Evolutionary conservation across 2,888 invertebrate genomes (phyloP).

Genomic region (Gortyna flavago): DNA sequence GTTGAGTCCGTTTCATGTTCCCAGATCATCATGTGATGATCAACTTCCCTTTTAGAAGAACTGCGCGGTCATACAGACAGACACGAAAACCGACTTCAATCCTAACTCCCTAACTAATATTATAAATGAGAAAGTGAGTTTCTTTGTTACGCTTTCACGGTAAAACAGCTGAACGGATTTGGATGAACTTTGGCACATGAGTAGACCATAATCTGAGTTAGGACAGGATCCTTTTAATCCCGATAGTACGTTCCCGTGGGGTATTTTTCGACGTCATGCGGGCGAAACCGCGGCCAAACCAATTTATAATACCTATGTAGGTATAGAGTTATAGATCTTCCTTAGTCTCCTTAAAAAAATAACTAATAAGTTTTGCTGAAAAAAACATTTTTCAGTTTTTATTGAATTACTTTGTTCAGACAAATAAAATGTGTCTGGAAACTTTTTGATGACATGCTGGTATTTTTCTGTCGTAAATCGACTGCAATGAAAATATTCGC

Average conservation of each 20-base stretch:
- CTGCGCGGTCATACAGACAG: not conserved
- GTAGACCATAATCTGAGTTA: not conserved
- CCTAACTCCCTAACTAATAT: not conserved
- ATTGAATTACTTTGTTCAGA: not conserved
- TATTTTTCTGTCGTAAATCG: not conserved
- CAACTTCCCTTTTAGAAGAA: not conserved
- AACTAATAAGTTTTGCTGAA: too few species aligned
- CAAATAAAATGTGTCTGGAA: constrained; percentile 17
- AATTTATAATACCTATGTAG: not conserved
- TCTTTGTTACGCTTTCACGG: not conserved
- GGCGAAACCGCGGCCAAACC: not conserved
- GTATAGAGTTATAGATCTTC: not conserved
- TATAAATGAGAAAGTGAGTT: not conserved
- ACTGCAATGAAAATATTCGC: constrained; percentile 3
- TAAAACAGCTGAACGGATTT: not conserved
- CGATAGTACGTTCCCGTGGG: not conserved
- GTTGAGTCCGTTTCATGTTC: not conserved
- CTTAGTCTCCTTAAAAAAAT: not conserved
- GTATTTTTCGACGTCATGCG: not conserved
- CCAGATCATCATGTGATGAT: not conserved
- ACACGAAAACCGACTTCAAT: not conserved
- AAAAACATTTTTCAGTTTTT: not conserved
- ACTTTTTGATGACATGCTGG: not conserved
- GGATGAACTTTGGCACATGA: not conserved
- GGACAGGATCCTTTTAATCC: not conserved